Evolutionary conservation across 2,113 vertebrate species (phyloP).

Genomic region (Neomonachus schauinslandi): DNA sequence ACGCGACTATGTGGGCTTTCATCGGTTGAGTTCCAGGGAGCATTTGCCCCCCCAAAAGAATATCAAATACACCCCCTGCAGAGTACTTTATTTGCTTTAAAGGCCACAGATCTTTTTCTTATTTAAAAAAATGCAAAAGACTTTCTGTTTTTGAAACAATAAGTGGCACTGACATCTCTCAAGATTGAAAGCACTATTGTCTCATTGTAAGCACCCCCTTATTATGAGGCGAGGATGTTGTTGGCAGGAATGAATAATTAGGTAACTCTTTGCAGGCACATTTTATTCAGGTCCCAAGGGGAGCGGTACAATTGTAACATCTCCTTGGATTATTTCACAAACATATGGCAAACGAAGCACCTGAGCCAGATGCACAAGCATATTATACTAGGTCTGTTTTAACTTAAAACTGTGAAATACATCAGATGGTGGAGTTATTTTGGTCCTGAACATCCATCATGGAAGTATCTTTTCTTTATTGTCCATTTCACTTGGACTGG

Average conservation of each 20-base stretch:
- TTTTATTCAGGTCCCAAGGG: slow-evolving; percentile 73
- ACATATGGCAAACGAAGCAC: slow-evolving; percentile 73
- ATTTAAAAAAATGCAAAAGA: slow-evolving; percentile 72
- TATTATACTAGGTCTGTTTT: slow-evolving; percentile 73
- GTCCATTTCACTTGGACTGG: slow-evolving; percentile 64
- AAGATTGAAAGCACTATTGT: slow-evolving; percentile 78
- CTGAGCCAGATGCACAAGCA: slow-evolving; percentile 61
- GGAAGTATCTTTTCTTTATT: slow-evolving; percentile 62
- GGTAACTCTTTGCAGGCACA: slow-evolving; percentile 76
- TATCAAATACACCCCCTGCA: slow-evolving; percentile 57
- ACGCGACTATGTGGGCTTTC: neutral
- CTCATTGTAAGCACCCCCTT: slow-evolving; percentile 75
- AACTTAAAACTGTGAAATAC: slow-evolving; percentile 70
- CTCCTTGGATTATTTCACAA: slow-evolving; percentile 73
- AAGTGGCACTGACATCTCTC: slow-evolving; percentile 78
- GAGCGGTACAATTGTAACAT: slow-evolving; percentile 50
- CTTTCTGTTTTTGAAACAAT: slow-evolving; percentile 77
- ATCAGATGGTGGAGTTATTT: slow-evolving; percentile 68
- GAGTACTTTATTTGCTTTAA: slow-evolving; percentile 70
- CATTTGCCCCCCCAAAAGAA: slow-evolving; percentile 16
- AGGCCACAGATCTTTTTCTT: slow-evolving; percentile 65
- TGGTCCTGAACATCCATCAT: slow-evolving; percentile 69
- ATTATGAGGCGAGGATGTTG: slow-evolving; percentile 77
- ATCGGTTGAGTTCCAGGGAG: neutral
- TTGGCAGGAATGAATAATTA: slow-evolving; percentile 81